phyloP scores from a whole-genome alignment of 2,797 vertebrate genomes.

The Myripristis murdjan region DNA sequence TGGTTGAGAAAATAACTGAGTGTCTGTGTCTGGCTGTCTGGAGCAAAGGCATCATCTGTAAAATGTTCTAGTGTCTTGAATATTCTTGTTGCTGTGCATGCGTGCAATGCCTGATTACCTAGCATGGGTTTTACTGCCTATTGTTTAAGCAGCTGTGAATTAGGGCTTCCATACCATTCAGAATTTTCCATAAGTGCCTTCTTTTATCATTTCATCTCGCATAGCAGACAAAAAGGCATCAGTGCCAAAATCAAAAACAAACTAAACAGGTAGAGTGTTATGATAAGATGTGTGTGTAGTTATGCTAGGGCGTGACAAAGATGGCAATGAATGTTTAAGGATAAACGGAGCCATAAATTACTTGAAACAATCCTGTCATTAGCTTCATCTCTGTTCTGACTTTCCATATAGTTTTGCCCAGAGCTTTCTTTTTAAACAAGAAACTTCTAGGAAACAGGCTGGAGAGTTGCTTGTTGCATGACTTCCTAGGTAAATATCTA shows the following conservation, averaged over 20 bases:
- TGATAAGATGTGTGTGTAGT: conserved; percentile 1
- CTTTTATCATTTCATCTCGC: not conserved
- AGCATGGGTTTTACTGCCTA: not conserved
- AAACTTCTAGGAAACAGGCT: no score
- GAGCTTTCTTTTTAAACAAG: not conserved
- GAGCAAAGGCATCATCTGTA: conserved; percentile 39
- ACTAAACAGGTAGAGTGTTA: not conserved
- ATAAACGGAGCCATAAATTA: not conserved
- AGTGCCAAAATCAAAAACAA: not conserved
- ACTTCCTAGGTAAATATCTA: conserved; percentile 35
- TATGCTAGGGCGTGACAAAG: conserved; percentile 1
- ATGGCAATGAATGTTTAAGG: not conserved
- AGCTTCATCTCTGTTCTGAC: not conserved
- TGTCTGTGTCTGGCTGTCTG: conserved; percentile 32
- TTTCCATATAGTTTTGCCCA: not conserved
- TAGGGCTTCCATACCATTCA: not conserved
- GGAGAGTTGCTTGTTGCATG: conserved; percentile 19
- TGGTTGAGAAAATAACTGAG: conserved; percentile 6
- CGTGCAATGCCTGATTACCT: not conserved
- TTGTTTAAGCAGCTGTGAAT: not conserved
- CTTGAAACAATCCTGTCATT: no score
- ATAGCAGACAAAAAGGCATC: not conserved
- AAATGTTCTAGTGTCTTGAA: conserved; percentile 11
- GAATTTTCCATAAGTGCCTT: not conserved
- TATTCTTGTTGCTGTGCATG: not conserved